Percentiles rank a stretch among this genome's conserved stretches.
Conservation (phyloP, 2,888 invertebrate species). For the Steinernema carpocapsae region DNA sequence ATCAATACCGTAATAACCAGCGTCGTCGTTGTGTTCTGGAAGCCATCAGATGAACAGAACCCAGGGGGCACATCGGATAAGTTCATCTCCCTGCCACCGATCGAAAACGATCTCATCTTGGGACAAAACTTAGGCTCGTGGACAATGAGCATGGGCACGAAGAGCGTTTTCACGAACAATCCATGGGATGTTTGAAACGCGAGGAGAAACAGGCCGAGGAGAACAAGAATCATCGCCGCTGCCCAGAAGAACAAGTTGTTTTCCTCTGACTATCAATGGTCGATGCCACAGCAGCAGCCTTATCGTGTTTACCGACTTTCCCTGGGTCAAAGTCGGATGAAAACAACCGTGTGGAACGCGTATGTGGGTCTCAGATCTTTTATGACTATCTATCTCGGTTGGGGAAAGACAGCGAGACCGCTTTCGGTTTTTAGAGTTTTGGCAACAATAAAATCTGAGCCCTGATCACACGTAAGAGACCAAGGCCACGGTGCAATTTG, state of each 20-base stretch:
- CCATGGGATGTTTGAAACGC: background rate
- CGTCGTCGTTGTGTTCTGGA: background rate
- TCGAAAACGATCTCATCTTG: background rate
- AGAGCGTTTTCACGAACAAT: background rate
- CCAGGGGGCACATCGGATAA: background rate
- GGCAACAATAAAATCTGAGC: slow-evolving; percentile 5
- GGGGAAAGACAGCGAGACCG: slow-evolving; percentile 6
- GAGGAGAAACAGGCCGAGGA: background rate
- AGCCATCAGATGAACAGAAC: slow-evolving; percentile 1
- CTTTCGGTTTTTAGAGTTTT: background rate
- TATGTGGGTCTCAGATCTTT: slow-evolving; percentile 30
- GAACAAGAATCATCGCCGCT: slow-evolving; percentile 6
- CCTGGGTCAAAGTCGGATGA: slow-evolving; percentile 4
- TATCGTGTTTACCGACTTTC: slow-evolving; percentile 21
- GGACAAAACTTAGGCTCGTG: background rate
- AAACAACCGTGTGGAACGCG: slow-evolving; percentile 7
- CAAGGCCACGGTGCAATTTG: background rate
- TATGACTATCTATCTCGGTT: background rate
- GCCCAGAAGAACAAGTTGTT: background rate
- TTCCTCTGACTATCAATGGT: background rate
- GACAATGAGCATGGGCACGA: background rate
- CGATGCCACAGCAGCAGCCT: background rate
- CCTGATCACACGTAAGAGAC: background rate
- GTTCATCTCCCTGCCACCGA: background rate
- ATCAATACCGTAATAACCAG: background rate